These are phyloP conservation scores for Pollenia amentaria DNA, from an alignment of 2,888 invertebrate genomes.

Conservation along the genomic window DNA sequence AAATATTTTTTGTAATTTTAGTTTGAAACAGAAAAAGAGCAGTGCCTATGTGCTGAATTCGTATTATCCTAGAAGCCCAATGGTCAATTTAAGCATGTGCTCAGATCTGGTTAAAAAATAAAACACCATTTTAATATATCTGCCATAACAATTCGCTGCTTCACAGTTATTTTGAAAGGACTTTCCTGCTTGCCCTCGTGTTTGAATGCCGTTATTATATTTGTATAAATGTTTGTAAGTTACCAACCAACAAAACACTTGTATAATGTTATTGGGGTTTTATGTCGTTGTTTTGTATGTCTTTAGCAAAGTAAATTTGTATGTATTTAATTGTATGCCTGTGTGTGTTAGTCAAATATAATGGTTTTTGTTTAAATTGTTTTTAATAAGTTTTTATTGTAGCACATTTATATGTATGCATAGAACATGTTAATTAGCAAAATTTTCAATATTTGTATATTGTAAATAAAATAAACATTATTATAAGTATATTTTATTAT, in stretches of 20 bases:
- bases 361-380: constrained; percentile 73
- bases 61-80: too few relatives aligned
- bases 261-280: constrained; percentile 61
- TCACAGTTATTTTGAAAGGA: not conserved
- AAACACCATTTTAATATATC: not conserved
- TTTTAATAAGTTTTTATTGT: constrained; percentile 74
- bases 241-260: constrained; percentile 38
- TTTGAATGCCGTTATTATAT: not conserved
- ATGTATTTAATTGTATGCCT: not conserved
- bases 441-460: constrained; percentile 51
- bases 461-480: not conserved
- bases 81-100: too few relatives aligned
- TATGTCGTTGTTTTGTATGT: constrained; percentile 6
- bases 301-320: not conserved
- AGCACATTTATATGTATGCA: constrained; percentile 57
- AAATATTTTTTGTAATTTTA: too few relatives aligned
- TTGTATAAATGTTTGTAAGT: not conserved
- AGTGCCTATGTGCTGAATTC: too few relatives aligned
- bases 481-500: not conserved
- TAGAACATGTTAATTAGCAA: constrained; percentile 69
- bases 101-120: too few relatives aligned
- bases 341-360: constrained; percentile 37
- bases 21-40: too few relatives aligned
- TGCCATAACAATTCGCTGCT: too few relatives aligned
- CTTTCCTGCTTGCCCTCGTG: not conserved